Conservation (phyloP, 1,140 invertebrate species). For the Cotesia typhae region DNA sequence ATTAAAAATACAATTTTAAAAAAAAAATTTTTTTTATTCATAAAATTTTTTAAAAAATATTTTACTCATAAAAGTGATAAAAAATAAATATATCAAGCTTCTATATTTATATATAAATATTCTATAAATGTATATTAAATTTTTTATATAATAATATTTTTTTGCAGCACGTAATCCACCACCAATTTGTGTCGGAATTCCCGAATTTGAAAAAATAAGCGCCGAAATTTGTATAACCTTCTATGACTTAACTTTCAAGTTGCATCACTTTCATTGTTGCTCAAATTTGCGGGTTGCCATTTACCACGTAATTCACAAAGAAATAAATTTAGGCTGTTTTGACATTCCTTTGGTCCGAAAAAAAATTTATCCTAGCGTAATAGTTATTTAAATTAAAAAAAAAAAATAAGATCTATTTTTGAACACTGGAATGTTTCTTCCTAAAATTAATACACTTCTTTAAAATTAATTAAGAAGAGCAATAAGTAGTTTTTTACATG, state of each 20-base stretch:
- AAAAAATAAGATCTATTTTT: neutral
- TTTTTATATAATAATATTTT: conserved; percentile 15
- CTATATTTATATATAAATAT: conserved; percentile 5
- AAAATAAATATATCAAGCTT: too few species aligned
- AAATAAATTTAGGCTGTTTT: conserved; percentile 45
- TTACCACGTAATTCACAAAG: conserved; percentile 35
- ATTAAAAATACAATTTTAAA: too few species aligned
- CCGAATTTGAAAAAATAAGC: conserved; percentile 42
- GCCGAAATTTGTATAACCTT: conserved; percentile 50
- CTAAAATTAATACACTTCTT: neutral
- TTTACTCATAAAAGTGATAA: too few species aligned
- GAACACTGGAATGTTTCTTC: conserved; percentile 8
- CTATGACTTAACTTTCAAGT: conserved; percentile 47
- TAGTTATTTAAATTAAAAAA: neutral
- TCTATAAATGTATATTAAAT: conserved; percentile 1
- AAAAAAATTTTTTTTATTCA: too few species aligned
- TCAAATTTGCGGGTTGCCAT: conserved; percentile 40
- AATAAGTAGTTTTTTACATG: conserved; percentile 37
- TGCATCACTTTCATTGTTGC: conserved; percentile 48
- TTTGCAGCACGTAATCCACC: conserved; percentile 53
- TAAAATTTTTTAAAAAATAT: too few species aligned
- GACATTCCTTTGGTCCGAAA: conserved; percentile 21
- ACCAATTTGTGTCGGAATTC: conserved; percentile 48
- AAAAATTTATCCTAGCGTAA: too few species aligned
- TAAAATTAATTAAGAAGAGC: conserved; percentile 26